Percentiles rank a stretch among this genome's conserved stretches.
Evolutionary conservation across 2,888 invertebrate species (phyloP).

Genomic region (Eristalis arbustorum): DNA sequence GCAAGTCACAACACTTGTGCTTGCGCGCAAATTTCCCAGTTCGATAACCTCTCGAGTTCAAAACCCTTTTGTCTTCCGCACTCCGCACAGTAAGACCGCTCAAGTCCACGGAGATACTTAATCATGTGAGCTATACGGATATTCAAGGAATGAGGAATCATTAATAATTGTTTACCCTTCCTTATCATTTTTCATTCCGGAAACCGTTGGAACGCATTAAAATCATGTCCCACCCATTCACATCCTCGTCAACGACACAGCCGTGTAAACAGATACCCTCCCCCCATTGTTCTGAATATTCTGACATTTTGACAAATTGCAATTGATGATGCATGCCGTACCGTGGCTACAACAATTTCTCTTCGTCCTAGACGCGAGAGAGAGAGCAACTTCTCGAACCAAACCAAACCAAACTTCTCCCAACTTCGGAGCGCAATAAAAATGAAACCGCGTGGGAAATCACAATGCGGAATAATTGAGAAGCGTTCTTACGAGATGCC

Average conservation of each 20-base stretch:
- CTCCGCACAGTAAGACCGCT: neutral
- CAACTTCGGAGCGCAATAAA: conserved; percentile 28
- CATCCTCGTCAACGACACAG: neutral
- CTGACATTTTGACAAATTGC: conserved; percentile 64
- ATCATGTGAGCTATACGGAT: conserved; percentile 33
- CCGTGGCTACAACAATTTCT: neutral
- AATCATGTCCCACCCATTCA: neutral
- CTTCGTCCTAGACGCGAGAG: neutral
- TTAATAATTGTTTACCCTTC: conserved; percentile 38
- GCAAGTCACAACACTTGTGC: neutral
- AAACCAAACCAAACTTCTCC: conserved; percentile 44
- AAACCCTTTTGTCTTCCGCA: neutral
- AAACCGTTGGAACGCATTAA: conserved; percentile 7
- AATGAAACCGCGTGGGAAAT: conserved; percentile 41
- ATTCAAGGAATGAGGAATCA: conserved; percentile 13
- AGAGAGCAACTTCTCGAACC: neutral
- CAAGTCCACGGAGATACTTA: neutral
- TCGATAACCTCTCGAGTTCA: neutral
- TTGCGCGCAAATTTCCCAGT: neutral
- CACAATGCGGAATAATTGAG: conserved; percentile 42
- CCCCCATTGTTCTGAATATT: conserved; percentile 14
- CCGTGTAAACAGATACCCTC: neutral
- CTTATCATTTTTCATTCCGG: conserved; percentile 22
- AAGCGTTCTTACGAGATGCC: conserved; percentile 28
- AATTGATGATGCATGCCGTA: conserved; percentile 54